These are phyloP conservation scores for Chrysochloris asiatica DNA, from an alignment of 2,113 vertebrate genomes.

Conservation along the genomic window DNA sequence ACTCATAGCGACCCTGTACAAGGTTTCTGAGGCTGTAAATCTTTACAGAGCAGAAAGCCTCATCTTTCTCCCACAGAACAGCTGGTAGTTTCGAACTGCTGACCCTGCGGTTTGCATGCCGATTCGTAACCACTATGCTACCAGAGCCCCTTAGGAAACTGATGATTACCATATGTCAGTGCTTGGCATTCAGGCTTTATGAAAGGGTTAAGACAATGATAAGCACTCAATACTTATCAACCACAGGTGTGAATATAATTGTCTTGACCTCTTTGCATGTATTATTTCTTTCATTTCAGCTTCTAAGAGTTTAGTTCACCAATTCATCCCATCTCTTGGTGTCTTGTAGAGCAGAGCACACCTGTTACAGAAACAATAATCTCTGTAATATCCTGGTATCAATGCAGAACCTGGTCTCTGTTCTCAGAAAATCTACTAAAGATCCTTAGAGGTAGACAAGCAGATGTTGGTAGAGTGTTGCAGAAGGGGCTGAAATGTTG, in stretches of 20 bases:
- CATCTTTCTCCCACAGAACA: too few relatives aligned
- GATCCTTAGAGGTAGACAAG: neutral
- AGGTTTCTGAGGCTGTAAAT: too few relatives aligned
- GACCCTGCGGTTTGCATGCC: too few relatives aligned
- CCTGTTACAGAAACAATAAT: neutral
- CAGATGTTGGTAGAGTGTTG: neutral
- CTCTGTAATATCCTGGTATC: neutral
- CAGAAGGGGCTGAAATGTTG: neutral
- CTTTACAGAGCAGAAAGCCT: too few relatives aligned
- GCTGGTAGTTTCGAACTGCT: too few relatives aligned
- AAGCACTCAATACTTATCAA: neutral
- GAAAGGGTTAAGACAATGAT: neutral
- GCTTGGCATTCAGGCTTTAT: neutral
- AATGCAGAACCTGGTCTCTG: neutral
- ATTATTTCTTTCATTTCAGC: neutral
- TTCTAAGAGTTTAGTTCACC: neutral
- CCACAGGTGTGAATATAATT: neutral
- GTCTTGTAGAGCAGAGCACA: neutral
- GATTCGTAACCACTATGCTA: too few relatives aligned
- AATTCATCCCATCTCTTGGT: neutral
- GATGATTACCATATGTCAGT: neutral
- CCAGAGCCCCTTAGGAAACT: too few relatives aligned
- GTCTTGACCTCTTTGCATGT: neutral
- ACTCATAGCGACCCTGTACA: too few relatives aligned
- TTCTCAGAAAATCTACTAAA: neutral